Conservation (phyloP, 1,140 invertebrate genomes). For the Sminthurinus signatus region DNA sequence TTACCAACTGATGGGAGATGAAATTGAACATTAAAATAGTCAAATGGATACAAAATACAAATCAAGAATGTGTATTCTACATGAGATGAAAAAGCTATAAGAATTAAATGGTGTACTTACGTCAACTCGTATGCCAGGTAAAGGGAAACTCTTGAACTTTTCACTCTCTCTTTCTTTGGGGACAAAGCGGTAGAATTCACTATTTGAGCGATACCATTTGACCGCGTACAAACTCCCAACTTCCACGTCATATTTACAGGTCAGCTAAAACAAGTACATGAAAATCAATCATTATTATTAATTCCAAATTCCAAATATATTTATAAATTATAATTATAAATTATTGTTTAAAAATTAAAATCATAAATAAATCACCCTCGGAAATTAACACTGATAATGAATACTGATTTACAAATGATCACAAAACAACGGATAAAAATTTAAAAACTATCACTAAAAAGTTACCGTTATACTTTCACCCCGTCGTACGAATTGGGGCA, state of each 20-base stretch:
- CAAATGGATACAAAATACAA: background rate
- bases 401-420: too few species aligned
- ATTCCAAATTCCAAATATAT: too few species aligned
- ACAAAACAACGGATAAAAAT: too few species aligned
- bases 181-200: conserved; percentile 44
- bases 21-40: background rate
- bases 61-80: background rate
- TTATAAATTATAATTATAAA: too few species aligned
- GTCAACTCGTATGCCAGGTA: conserved; percentile 62
- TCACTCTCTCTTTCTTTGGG: conserved; percentile 43
- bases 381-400: too few species aligned
- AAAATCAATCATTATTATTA: too few species aligned
- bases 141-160: conserved; percentile 57
- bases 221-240: conserved; percentile 46
- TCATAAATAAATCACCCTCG: too few species aligned
- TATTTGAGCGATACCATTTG: conserved; percentile 47
- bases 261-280: too few species aligned
- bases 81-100: background rate
- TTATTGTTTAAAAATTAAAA: too few species aligned
- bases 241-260: conserved; percentile 47
- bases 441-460: too few species aligned
- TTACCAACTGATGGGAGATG: background rate
- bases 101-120: conserved; percentile 53
- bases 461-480: too few species aligned
- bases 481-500: conserved; percentile 24